Percentiles rank a stretch among this genome's conserved stretches.
These are phyloP conservation scores for Pipistrellus kuhlii DNA, from an alignment of 2,797 vertebrate species.

Conservation along the genomic window DNA sequence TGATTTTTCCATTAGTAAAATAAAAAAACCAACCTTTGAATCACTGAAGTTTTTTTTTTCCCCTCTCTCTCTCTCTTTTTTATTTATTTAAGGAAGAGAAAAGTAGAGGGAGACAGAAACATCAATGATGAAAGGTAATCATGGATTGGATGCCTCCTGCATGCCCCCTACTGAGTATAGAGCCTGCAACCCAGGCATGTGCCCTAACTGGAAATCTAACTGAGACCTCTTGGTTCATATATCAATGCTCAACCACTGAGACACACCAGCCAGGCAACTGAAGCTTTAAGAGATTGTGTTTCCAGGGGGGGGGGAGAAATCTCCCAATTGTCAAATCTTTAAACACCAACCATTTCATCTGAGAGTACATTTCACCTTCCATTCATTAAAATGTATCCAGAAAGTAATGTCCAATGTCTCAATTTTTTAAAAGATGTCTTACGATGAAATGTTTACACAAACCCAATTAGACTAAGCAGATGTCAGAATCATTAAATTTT, in stretches of 20 bases:
- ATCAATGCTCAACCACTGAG: too few relatives aligned
- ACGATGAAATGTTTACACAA: background rate
- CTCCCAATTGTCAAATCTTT: conserved; percentile 25
- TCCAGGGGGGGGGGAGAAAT: background rate
- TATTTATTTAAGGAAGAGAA: too few relatives aligned
- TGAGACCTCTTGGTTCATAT: too few relatives aligned
- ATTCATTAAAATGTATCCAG: conserved; percentile 20
- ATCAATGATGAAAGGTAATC: too few relatives aligned
- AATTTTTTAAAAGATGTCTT: background rate
- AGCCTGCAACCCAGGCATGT: too few relatives aligned
- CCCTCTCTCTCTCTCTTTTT: too few relatives aligned
- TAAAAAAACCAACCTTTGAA: background rate
- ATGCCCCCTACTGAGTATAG: too few relatives aligned
- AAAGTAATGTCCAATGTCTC: background rate
- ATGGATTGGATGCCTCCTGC: too few relatives aligned
- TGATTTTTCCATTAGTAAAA: background rate
- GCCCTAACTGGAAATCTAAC: too few relatives aligned
- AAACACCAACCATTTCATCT: background rate
- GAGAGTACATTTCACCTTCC: conserved; percentile 1
- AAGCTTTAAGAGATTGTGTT: background rate
- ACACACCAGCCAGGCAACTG: background rate
- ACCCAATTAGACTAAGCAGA: background rate
- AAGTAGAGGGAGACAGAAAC: too few relatives aligned
- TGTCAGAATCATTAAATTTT: conserved; percentile 13
- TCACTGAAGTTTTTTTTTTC: too few relatives aligned